Conservation (phyloP, 2,113 vertebrate genomes). For the Cebidichthys violaceus region DNA sequence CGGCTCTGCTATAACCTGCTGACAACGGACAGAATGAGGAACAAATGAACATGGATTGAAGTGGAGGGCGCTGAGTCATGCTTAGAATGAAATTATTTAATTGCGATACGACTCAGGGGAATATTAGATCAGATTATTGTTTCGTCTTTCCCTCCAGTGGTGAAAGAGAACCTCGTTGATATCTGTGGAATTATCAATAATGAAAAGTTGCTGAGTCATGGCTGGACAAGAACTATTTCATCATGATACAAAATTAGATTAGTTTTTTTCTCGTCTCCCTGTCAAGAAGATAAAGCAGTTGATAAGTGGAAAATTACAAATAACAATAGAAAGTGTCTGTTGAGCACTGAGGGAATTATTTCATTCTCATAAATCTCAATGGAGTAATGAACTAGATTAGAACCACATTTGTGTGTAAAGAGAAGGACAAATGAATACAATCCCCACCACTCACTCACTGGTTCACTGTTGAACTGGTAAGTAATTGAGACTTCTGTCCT, state of each 20-base stretch:
- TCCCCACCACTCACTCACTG: neutral
- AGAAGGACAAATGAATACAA: neutral
- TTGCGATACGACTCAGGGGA: constrained; percentile 66
- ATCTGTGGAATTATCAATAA: constrained; percentile 64
- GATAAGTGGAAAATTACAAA: constrained; percentile 61
- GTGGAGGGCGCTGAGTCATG: constrained; percentile 62
- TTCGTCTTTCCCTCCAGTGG: constrained; percentile 46
- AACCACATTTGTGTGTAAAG: constrained; percentile 28
- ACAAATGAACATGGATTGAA: constrained; percentile 58
- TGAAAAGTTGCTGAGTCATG: constrained; percentile 74
- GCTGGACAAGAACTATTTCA: constrained; percentile 46
- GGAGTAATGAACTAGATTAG: constrained; percentile 59
- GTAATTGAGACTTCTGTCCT: neutral
- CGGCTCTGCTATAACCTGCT: constrained; percentile 35
- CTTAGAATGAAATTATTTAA: constrained; percentile 59
- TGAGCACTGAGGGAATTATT: constrained; percentile 42
- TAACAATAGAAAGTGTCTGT: constrained; percentile 41
- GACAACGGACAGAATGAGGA: constrained; percentile 59
- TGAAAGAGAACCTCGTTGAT: constrained; percentile 62
- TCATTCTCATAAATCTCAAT: constrained; percentile 30
- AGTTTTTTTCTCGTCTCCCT: constrained; percentile 5
- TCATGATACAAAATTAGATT: constrained; percentile 49
- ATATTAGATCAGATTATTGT: constrained; percentile 74
- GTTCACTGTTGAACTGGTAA: neutral
- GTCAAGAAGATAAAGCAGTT: constrained; percentile 45